These are phyloP conservation scores for Eulemur macaco DNA, from an alignment of 2,113 vertebrate genomes.

Conservation along the genomic window DNA sequence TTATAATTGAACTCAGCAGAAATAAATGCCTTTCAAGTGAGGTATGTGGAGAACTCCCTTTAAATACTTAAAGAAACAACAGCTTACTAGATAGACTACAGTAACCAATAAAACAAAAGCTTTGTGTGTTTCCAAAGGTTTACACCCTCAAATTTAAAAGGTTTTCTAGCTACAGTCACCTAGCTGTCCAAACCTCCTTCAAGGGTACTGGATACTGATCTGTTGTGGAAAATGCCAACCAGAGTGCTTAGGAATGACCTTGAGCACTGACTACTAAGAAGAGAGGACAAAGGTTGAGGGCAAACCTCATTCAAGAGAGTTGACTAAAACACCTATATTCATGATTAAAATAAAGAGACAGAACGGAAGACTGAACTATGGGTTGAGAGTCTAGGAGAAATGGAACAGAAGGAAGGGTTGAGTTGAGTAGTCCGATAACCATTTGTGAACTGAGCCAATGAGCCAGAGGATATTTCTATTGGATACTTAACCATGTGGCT, in stretches of 20 bases:
- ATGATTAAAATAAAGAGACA: neutral
- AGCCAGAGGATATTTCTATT: neutral
- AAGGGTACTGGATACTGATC: neutral
- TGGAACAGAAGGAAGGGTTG: neutral
- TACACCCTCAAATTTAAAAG: neutral
- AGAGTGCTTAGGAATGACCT: neutral
- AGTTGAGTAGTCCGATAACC: neutral
- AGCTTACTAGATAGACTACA: neutral
- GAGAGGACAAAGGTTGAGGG: neutral
- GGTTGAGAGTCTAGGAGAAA: neutral
- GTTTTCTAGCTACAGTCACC: neutral
- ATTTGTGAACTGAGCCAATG: neutral
- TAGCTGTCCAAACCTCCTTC: neutral
- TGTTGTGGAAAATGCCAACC: neutral
- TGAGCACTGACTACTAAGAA: fast-evolving
- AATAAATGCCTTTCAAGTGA: constrained; percentile 39
- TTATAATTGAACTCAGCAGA: neutral
- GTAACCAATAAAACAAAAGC: neutral
- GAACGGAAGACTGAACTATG: neutral
- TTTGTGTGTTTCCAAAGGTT: neutral
- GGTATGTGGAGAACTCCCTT: neutral
- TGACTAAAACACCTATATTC: neutral
- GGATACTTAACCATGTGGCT: neutral
- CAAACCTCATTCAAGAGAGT: neutral
- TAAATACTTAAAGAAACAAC: neutral